Conservation (phyloP, 1,140 invertebrate genomes). For the Euura lappo region DNA sequence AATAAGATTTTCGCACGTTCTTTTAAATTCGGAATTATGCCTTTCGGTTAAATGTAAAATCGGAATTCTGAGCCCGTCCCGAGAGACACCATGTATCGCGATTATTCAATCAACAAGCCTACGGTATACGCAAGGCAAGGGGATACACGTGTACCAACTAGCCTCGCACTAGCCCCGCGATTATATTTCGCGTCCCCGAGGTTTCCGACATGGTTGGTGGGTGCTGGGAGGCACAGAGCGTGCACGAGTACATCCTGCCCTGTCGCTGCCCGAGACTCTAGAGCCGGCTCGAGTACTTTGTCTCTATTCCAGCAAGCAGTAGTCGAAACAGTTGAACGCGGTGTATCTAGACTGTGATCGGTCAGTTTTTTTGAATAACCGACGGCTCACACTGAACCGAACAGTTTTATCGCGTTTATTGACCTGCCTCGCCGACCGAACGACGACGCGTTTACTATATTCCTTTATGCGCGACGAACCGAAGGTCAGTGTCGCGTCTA, state of each 20-base stretch:
- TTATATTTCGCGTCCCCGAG: neutral
- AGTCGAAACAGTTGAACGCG: neutral
- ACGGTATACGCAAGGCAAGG: no score
- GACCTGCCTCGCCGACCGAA: neutral
- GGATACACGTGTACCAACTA: neutral
- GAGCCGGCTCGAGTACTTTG: neutral
- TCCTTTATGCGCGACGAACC: neutral
- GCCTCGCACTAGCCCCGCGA: neutral
- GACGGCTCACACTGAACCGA: no score
- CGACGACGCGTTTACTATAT: neutral
- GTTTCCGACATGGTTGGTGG: neutral
- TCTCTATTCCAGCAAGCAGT: neutral
- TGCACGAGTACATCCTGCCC: neutral
- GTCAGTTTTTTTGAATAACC: no score
- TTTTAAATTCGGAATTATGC: no score
- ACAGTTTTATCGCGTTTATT: constrained; percentile 7
- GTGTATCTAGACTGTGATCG: neutral
- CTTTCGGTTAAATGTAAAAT: no score
- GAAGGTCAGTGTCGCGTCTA: neutral
- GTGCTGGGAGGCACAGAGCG: neutral
- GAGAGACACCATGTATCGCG: no score
- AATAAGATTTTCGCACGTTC: no score
- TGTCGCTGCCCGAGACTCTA: neutral
- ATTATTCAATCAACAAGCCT: no score
- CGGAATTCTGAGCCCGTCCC: no score